Evolutionary conservation across 64 coral and sea anemone species (phyloP), one percentile per base, ranked within the genome.

Genomic region (Hydrozoanthus tunicans): DNA sequence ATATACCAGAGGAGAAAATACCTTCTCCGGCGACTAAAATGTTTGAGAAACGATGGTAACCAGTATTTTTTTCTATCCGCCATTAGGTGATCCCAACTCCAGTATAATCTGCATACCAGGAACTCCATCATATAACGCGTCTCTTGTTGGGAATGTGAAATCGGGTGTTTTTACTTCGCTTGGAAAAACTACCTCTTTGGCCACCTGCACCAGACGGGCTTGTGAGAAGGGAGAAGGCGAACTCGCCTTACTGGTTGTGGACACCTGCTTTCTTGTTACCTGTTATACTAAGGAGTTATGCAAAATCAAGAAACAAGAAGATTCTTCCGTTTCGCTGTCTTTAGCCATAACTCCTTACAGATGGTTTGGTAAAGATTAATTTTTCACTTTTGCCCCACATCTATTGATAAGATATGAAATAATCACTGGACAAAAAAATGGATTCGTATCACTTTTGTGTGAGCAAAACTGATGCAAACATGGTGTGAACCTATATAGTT

Each of bases 131-230:
- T 53, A 93, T 32, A 85, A 96, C 60, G 72, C 82, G 59, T 80
- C 92, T 17, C 88, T 96, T 55, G 90, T 53, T 32, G 72, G 75
- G 64, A 84, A 85, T 23, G 92, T 96, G 5, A 79, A 86, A 3
- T 90, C 95, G 0, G 95, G 95, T 55, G 90, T 94, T 3, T 96
- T 96, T 63, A 94, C 89, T 7, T 56, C 90, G 0, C 73, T 96
- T 17, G 14, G 89, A 27, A 57, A 55, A 32, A 76, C 83, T 5
- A 70, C 5, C n/a, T 92, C 77, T 3, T 60, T 96, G 77, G 55
- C 59, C 6, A 74, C 53, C 59, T 96, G 95, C 26, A 93, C 91
- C 9, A 82, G 95, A n/a, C 68, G 79, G 53, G 92, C 95, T 3
- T 96, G 95, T 15, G 91, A 94, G 56, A 90, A 79, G 54, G 88